These are phyloP conservation scores for Gymnoscelis rufifasciata DNA, from an alignment of 2,888 invertebrate genomes.

Conservation along the genomic window DNA sequence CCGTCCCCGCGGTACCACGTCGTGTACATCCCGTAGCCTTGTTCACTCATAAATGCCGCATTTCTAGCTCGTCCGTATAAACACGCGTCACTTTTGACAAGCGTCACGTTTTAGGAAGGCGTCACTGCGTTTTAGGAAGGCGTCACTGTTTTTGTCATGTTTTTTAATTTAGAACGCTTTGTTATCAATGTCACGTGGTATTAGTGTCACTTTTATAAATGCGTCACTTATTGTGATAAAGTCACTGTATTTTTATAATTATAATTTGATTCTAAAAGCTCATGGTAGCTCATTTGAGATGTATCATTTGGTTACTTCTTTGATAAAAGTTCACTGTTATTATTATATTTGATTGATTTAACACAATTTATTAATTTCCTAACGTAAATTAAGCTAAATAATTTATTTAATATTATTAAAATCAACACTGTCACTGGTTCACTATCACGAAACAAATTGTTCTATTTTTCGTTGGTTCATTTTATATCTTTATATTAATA, in stretches of 20 bases:
- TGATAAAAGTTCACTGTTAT: neutral
- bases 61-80: slow-evolving; percentile 24
- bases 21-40: slow-evolving; percentile 72
- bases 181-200: too few relatives aligned
- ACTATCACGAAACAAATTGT: neutral
- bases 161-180: too few relatives aligned
- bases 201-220: neutral
- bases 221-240: neutral
- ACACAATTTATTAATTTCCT: too few relatives aligned
- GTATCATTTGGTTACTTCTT: too few relatives aligned
- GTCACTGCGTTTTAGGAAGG: too few relatives aligned
- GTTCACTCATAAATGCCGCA: slow-evolving; percentile 70
- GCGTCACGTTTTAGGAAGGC: too few relatives aligned
- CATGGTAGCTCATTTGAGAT: too few relatives aligned
- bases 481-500: neutral
- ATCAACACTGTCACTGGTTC: neutral
- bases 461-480: neutral
- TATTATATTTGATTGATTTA: neutral
- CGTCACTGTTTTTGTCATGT: too few relatives aligned
- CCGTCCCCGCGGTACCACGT: slow-evolving; percentile 77
- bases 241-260: neutral
- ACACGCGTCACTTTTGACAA: neutral
- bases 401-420: slow-evolving; percentile 7
- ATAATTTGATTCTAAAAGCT: neutral
- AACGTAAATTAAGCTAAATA: too few relatives aligned